phyloP scores from a whole-genome alignment of 2,797 vertebrate genomes.

The Discoglossus pictus region DNA sequence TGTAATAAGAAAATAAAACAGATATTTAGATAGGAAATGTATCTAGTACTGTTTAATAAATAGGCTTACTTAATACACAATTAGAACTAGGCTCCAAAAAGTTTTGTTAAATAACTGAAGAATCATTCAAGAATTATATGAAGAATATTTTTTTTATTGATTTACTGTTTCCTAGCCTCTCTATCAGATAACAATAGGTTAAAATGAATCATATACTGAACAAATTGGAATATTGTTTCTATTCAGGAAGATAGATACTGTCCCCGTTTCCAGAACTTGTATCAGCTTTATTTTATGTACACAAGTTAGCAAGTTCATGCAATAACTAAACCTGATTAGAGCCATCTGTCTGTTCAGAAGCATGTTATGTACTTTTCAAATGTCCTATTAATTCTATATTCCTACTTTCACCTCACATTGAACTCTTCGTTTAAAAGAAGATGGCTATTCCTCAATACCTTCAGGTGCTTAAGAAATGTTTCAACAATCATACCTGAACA shows the following conservation, averaged over 20 bases:
- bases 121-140: too few relatives aligned
- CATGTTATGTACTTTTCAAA: constrained; percentile 25
- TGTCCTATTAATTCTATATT: constrained; percentile 29
- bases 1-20: too few relatives aligned
- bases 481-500: constrained; percentile 15
- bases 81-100: too few relatives aligned
- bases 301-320: constrained; percentile 1
- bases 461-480: constrained; percentile 10
- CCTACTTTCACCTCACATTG: constrained; percentile 23
- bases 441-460: constrained; percentile 21
- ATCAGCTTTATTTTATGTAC: constrained; percentile 16
- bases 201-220: constrained; percentile 27
- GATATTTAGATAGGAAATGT: too few relatives aligned
- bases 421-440: constrained; percentile 20
- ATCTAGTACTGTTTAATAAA: too few relatives aligned
- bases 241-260: constrained; percentile 25
- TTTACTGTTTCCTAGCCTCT: constrained; percentile 9
- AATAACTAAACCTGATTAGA: constrained; percentile 34
- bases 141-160: constrained; percentile 2
- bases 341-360: constrained; percentile 1
- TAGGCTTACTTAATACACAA: too few relatives aligned
- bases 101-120: too few relatives aligned
- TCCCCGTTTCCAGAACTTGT: constrained; percentile 7
- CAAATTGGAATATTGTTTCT: constrained; percentile 30
- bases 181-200: constrained; percentile 28